A percentile compares a stretch with the other conserved stretches of the same genome.
These are phyloP conservation scores for Enteromius radiatus DNA, from an alignment of 2,797 vertebrate species.

Conservation along the genomic window DNA sequence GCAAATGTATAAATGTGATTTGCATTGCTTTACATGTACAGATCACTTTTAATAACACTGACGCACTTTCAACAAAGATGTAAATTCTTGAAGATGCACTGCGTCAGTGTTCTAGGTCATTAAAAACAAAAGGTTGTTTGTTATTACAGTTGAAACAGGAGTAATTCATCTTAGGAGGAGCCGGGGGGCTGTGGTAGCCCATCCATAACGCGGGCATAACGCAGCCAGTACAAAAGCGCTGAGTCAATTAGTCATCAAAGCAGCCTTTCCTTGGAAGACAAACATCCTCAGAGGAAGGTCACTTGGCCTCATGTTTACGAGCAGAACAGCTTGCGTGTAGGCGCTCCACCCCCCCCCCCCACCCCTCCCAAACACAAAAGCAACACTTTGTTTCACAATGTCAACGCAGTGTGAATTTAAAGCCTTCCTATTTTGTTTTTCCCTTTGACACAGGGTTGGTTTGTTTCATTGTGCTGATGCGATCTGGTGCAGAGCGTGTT, in stretches of 20 bases:
- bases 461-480: slow-evolving; percentile 33
- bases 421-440: slow-evolving; percentile 20
- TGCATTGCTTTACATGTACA: not conserved
- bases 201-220: slow-evolving; percentile 39
- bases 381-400: slow-evolving; percentile 17
- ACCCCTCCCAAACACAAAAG: not conserved
- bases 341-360: not conserved
- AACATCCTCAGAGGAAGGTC: slow-evolving; percentile 56
- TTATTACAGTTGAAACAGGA: slow-evolving; percentile 38
- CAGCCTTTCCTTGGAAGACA: slow-evolving; percentile 50
- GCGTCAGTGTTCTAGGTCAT: slow-evolving; percentile 20
- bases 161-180: slow-evolving; percentile 31
- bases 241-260: slow-evolving; percentile 54
- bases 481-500: slow-evolving; percentile 32
- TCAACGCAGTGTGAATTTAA: slow-evolving; percentile 43
- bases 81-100: slow-evolving; percentile 23
- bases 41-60: slow-evolving; percentile 16
- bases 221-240: slow-evolving; percentile 45
- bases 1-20: not conserved
- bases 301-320: slow-evolving; percentile 40
- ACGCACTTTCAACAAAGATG: slow-evolving; percentile 13
- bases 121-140: slow-evolving; percentile 40
- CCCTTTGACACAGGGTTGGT: not conserved
- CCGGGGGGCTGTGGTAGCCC: slow-evolving; percentile 12
- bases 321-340: slow-evolving; percentile 38